A percentile compares a stretch with the other conserved stretches of the same genome.
These are phyloP conservation scores for Sciaenops ocellatus DNA, from an alignment of 2,797 vertebrate species.

Conservation along the genomic window DNA sequence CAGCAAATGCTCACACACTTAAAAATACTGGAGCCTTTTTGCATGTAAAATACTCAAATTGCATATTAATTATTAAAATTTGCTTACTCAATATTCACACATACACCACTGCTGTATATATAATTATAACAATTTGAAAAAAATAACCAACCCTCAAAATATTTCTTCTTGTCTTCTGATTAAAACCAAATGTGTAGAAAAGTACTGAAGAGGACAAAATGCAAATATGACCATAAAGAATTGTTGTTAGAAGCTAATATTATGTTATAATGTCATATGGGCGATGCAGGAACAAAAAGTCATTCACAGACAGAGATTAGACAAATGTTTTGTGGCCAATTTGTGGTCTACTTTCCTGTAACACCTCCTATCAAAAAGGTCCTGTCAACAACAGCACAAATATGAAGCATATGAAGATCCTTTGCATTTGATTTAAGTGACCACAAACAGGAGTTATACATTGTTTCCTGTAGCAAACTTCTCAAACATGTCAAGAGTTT, in stretches of 20 bases:
- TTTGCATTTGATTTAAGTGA: not conserved
- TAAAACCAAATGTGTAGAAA: not conserved
- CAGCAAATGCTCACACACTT: too few relatives aligned
- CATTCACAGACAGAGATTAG: not conserved
- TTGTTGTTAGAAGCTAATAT: not conserved
- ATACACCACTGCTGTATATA: not conserved
- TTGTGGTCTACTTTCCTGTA: not conserved
- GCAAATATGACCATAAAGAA: not conserved
- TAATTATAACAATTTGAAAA: not conserved
- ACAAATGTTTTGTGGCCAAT: not conserved
- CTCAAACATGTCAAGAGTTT: not conserved
- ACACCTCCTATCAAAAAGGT: not conserved
- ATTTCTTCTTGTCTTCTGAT: not conserved
- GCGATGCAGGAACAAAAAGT: not conserved
- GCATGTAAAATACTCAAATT: not conserved
- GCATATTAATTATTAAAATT: not conserved
- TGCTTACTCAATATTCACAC: not conserved
- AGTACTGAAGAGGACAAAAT: not conserved
- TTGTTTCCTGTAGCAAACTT: not conserved
- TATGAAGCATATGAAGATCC: not conserved
- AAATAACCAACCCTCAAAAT: not conserved
- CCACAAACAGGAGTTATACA: not conserved
- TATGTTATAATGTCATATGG: too few relatives aligned
- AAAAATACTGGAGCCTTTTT: too few relatives aligned
- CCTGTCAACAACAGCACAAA: not conserved